A percentile compares a stretch with the other conserved stretches of the same genome.
Evolutionary conservation across 2,113 vertebrate genomes (phyloP).

Genomic region (Aspiorhynchus laticeps): DNA sequence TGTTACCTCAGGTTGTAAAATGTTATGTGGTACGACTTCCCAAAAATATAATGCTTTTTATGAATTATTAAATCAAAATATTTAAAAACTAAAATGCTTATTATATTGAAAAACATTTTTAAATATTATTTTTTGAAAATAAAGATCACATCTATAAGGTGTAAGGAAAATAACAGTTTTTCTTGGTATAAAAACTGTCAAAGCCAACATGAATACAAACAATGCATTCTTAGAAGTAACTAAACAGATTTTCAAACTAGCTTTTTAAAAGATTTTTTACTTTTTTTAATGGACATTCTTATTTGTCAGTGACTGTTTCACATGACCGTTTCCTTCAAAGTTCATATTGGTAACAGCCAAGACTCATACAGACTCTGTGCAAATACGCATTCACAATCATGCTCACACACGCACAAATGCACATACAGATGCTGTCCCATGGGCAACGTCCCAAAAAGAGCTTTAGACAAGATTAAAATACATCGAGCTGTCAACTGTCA

Average conservation of each 20-base stretch:
- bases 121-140: not conserved
- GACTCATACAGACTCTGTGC: slow-evolving; percentile 22
- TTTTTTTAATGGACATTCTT: not conserved
- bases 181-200: not conserved
- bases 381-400: slow-evolving; percentile 1
- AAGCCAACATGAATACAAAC: not conserved
- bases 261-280: not conserved
- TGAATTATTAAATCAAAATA: not conserved
- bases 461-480: slow-evolving; percentile 50
- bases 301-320: not conserved
- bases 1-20: not conserved
- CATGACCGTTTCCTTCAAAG: slow-evolving; percentile 11
- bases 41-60: not conserved
- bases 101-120: not conserved
- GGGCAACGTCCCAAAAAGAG: slow-evolving; percentile 54
- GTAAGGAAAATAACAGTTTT: not conserved
- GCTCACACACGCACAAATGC: not conserved
- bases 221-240: not conserved
- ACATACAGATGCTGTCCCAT: slow-evolving; percentile 9
- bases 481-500: slow-evolving; percentile 4
- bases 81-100: not conserved
- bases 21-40: not conserved
- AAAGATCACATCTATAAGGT: not conserved
- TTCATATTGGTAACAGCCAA: slow-evolving; percentile 9
- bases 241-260: not conserved